A percentile compares a stretch with the other conserved stretches of the same genome.
Evolutionary conservation across 2,888 invertebrate species (phyloP).

Genomic region (Amiota communis): DNA sequence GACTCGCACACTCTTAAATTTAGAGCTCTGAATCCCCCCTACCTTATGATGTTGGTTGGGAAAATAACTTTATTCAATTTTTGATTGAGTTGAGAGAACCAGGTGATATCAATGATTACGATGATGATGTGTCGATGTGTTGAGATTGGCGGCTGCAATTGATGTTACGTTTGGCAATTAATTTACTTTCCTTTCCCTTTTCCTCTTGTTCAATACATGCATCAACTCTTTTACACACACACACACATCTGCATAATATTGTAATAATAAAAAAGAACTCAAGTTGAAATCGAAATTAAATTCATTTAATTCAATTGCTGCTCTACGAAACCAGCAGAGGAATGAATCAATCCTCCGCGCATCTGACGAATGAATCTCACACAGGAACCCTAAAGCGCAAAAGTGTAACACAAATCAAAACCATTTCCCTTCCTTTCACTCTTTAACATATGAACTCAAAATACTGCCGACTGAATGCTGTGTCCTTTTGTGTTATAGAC

Average conservation of each 20-base stretch:
- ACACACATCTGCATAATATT: not conserved
- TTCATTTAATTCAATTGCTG: slow-evolving; percentile 2
- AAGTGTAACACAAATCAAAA: slow-evolving; percentile 49
- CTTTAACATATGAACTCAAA: too few relatives aligned
- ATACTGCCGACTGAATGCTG: slow-evolving; percentile 35
- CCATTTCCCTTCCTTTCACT: not conserved
- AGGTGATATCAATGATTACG: slow-evolving; percentile 6
- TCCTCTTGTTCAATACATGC: not conserved
- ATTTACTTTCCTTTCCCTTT: slow-evolving; percentile 21
- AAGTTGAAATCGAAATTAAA: slow-evolving; percentile 37
- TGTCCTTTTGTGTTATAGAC: slow-evolving; percentile 47
- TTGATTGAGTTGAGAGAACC: slow-evolving; percentile 50
- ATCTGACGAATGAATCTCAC: not conserved
- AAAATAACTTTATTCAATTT: slow-evolving; percentile 61
- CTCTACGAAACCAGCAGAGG: not conserved
- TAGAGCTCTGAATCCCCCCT: not conserved
- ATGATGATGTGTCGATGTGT: slow-evolving; percentile 38
- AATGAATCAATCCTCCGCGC: too few relatives aligned
- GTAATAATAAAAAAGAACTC: slow-evolving; percentile 7
- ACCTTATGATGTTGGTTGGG: slow-evolving; percentile 25
- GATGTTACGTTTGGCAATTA: slow-evolving; percentile 55
- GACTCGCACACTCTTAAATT: slow-evolving; percentile 43
- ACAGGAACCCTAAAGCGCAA: slow-evolving; percentile 9
- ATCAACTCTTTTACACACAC: slow-evolving; percentile 4
- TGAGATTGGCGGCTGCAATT: slow-evolving; percentile 7